These are phyloP conservation scores for Dynastes grantii DNA, from an alignment of 2,888 invertebrate genomes.

Conservation along the genomic window DNA sequence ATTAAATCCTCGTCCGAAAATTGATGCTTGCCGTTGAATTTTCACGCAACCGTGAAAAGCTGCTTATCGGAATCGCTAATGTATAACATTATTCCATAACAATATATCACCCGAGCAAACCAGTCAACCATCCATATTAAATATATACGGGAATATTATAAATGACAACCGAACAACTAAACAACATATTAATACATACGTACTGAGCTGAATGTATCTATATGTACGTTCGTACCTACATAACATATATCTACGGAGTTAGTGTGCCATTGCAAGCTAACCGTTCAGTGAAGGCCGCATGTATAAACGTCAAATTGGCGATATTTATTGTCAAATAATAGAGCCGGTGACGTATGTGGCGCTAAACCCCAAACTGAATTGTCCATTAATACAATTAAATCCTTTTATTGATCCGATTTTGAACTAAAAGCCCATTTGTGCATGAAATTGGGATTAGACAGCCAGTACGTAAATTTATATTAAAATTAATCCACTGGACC, in stretches of 20 bases:
- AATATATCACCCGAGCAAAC: constrained; percentile 29
- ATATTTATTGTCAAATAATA: constrained; percentile 53
- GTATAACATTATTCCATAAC: constrained; percentile 37
- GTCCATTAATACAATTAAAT: constrained; percentile 59
- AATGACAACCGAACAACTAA: constrained; percentile 38
- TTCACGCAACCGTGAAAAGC: constrained; percentile 37
- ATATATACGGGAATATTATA: constrained; percentile 38
- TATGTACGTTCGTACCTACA: too few species aligned
- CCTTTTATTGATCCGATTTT: constrained; percentile 62
- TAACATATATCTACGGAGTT: constrained; percentile 21
- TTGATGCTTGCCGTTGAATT: constrained; percentile 29
- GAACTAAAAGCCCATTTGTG: constrained; percentile 57
- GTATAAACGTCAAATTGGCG: constrained; percentile 50
- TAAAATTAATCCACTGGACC: constrained; percentile 58
- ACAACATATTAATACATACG: constrained; percentile 37
- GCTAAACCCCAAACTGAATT: constrained; percentile 53
- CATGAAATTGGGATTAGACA: constrained; percentile 62
- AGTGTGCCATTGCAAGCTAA: not conserved
- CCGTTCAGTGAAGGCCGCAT: constrained; percentile 22
- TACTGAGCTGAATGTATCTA: not conserved
- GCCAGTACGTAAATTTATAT: constrained; percentile 64
- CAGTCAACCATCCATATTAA: constrained; percentile 42
- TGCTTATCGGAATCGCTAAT: constrained; percentile 38
- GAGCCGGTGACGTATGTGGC: constrained; percentile 50
- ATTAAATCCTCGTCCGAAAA: constrained; percentile 38